Conservation (phyloP, 1,140 invertebrate species). For the Anoplophora glabripennis region DNA sequence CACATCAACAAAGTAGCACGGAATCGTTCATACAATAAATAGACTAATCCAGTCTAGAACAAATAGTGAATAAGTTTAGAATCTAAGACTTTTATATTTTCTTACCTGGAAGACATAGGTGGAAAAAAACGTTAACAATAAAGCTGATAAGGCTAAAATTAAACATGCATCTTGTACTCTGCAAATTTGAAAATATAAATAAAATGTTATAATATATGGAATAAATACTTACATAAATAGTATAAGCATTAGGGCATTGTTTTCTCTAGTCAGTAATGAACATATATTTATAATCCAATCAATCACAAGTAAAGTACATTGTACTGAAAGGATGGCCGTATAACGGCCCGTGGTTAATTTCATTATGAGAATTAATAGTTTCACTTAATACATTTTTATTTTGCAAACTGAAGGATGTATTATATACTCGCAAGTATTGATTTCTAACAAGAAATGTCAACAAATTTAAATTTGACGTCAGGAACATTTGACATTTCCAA, state of each 20-base stretch:
- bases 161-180: constrained; percentile 69
- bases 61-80: constrained; percentile 12
- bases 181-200: constrained; percentile 35
- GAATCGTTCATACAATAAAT: constrained; percentile 63
- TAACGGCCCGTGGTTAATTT: constrained; percentile 41
- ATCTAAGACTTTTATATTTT: constrained; percentile 50
- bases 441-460: not conserved
- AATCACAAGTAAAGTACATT: constrained; percentile 37
- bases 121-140: constrained; percentile 66
- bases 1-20: constrained; percentile 56
- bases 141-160: constrained; percentile 60
- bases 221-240: constrained; percentile 43
- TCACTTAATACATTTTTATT: not conserved
- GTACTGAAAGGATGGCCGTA: constrained; percentile 36
- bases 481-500: too few relatives aligned
- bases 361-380: constrained; percentile 25
- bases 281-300: constrained; percentile 43
- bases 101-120: constrained; percentile 73
- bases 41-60: constrained; percentile 63
- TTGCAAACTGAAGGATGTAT: not conserved
- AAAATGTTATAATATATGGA: constrained; percentile 10
- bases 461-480: too few relatives aligned
- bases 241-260: constrained; percentile 41
- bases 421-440: constrained; percentile 2
- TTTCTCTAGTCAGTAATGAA: constrained; percentile 36